A percentile compares a stretch with the other conserved stretches of the same genome.
Evolutionary conservation across 2,797 vertebrate genomes (phyloP).

Genomic region (Toxotes lorentzi): DNA sequence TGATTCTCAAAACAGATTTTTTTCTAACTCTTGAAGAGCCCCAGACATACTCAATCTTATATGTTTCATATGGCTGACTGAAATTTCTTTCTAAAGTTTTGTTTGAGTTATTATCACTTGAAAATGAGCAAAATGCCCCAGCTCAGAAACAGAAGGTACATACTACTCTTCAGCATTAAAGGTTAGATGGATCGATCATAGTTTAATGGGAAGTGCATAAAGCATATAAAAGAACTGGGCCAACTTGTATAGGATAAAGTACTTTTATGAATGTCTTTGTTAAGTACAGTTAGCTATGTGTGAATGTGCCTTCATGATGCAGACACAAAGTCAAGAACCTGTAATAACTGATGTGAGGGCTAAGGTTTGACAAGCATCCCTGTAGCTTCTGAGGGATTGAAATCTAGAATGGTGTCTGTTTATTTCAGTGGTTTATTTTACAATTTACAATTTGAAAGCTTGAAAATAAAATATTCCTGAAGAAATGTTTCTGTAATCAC

Average conservation of each 20-base stretch:
- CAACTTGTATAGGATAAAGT: no score
- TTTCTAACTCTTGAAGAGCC: background rate
- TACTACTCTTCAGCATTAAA: background rate
- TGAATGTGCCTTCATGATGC: background rate
- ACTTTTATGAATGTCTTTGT: background rate
- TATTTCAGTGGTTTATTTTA: background rate
- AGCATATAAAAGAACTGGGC: background rate
- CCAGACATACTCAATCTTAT: background rate
- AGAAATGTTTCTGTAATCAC: conserved; percentile 5
- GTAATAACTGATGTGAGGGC: background rate
- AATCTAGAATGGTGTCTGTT: background rate
- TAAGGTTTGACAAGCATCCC: background rate
- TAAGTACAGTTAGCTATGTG: background rate
- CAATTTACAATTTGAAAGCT: conserved; percentile 11
- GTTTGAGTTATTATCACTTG: background rate
- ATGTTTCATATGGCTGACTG: background rate
- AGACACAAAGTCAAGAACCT: background rate
- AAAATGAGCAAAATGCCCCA: no score
- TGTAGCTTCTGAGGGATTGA: background rate
- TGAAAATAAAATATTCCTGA: background rate
- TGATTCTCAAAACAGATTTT: background rate
- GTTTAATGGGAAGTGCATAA: background rate
- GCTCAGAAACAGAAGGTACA: background rate
- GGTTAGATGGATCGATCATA: conserved; percentile 3
- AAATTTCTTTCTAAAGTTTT: background rate